Evolutionary conservation across 2,797 vertebrate species (phyloP).

Genomic region (Artibeus jamaicensis): DNA sequence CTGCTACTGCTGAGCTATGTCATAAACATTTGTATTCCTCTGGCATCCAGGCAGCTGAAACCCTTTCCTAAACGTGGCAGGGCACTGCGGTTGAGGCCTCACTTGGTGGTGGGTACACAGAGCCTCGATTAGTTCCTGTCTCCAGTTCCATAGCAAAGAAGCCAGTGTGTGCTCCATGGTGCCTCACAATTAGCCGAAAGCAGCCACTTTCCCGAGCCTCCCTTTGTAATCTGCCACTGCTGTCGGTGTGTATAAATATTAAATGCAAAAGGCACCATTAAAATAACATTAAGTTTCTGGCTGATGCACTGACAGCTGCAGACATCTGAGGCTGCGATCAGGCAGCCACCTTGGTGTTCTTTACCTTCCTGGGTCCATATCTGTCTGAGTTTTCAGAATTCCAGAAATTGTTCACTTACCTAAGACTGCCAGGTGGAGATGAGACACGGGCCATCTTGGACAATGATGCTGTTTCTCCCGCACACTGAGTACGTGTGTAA

Average conservation of each 20-base stretch:
- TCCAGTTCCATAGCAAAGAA: constrained; percentile 33
- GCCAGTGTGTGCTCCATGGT: background rate
- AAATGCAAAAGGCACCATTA: constrained; percentile 48
- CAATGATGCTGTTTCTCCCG: background rate
- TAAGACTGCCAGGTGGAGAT: background rate
- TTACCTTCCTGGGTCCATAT: background rate
- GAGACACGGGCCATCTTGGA: background rate
- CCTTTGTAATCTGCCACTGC: constrained; percentile 62
- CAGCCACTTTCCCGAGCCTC: constrained; percentile 60
- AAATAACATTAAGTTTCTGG: constrained; percentile 39
- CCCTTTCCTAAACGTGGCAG: constrained; percentile 65
- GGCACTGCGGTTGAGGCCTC: constrained; percentile 69
- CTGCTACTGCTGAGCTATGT: constrained; percentile 74
- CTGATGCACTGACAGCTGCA: constrained; percentile 19
- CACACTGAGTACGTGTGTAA: too few species aligned
- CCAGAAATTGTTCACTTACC: background rate
- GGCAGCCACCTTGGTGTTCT: background rate
- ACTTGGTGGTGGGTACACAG: constrained; percentile 34
- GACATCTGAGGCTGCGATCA: background rate
- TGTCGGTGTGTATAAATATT: constrained; percentile 47
- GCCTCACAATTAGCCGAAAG: constrained; percentile 73
- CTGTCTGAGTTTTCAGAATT: background rate
- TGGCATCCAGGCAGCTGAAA: constrained; percentile 72
- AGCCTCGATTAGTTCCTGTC: constrained; percentile 24
- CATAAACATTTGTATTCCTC: constrained; percentile 80